These are phyloP conservation scores for Epistrophe grossulariae DNA, from an alignment of 2,888 invertebrate genomes.

Conservation along the genomic window DNA sequence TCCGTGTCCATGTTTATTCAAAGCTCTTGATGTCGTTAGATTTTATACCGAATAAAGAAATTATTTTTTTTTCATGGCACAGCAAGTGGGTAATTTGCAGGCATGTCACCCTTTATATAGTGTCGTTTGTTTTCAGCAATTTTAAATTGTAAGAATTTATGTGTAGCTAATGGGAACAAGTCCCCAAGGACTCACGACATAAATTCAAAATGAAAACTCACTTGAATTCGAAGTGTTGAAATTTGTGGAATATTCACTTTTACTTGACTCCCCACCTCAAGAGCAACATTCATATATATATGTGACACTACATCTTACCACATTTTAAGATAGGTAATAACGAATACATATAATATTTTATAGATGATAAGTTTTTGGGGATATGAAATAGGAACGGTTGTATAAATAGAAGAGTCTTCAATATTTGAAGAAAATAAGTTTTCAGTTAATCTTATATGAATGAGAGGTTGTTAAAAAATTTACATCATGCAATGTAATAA, in stretches of 20 bases:
- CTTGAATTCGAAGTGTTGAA: background rate
- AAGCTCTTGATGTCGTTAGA: slow-evolving; percentile 54
- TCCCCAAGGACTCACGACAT: background rate
- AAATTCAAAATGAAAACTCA: background rate
- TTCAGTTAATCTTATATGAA: too few relatives aligned
- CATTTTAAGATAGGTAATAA: too few relatives aligned
- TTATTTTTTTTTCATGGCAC: slow-evolving; percentile 7
- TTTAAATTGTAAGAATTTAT: background rate
- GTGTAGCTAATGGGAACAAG: background rate
- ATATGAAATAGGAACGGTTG: too few relatives aligned
- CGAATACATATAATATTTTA: too few relatives aligned
- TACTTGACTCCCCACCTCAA: background rate
- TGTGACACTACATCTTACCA: too few relatives aligned
- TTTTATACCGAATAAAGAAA: slow-evolving; percentile 45
- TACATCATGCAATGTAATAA: too few relatives aligned
- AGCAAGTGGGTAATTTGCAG: slow-evolving; percentile 17
- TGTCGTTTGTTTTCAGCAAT: background rate
- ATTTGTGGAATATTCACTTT: background rate
- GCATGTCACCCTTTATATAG: background rate
- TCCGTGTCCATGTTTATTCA: slow-evolving; percentile 16
- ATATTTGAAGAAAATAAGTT: too few relatives aligned
- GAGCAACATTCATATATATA: too few relatives aligned
- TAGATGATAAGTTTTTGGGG: too few relatives aligned
- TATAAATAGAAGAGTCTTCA: too few relatives aligned
- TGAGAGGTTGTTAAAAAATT: too few relatives aligned